Percentiles rank a stretch among this genome's conserved stretches.
Conservation (phyloP, 1,140 invertebrate genomes). For the Caerostris darwini region DNA sequence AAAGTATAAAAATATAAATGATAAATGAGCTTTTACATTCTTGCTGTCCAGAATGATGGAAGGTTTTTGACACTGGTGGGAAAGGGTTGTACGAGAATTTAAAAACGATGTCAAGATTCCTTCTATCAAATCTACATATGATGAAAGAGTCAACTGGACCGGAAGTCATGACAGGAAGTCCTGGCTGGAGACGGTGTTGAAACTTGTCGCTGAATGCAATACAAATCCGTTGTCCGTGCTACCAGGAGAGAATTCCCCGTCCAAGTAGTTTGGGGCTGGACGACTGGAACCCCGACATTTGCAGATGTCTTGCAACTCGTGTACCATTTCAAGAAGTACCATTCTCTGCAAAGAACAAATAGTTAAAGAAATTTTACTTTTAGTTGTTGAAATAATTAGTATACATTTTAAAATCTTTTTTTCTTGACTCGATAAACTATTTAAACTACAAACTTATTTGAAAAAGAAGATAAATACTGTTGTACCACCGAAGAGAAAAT, state of each 20-base stretch:
- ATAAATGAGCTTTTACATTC: slow-evolving; percentile 26
- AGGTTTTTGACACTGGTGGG: slow-evolving; percentile 41
- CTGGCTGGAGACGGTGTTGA: slow-evolving; percentile 74
- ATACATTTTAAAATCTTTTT: too few species aligned
- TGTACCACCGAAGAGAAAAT: too few species aligned
- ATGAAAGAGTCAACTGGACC: slow-evolving; percentile 28
- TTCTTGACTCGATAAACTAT: too few species aligned
- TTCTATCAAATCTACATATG: slow-evolving; percentile 18
- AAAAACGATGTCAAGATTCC: neutral
- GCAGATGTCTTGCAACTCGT: slow-evolving; percentile 73
- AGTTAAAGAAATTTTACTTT: neutral
- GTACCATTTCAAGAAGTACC: slow-evolving; percentile 63
- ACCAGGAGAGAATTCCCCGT: slow-evolving; percentile 68
- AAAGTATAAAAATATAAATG: slow-evolving; percentile 69
- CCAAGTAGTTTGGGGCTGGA: slow-evolving; percentile 73
- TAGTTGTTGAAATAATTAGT: neutral
- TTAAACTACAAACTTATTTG: too few species aligned
- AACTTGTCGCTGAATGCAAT: slow-evolving; percentile 66
- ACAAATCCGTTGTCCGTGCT: slow-evolving; percentile 74
- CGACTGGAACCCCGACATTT: slow-evolving; percentile 76
- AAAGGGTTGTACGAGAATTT: slow-evolving; percentile 19
- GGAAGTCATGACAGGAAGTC: slow-evolving; percentile 74
- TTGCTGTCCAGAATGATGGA: slow-evolving; percentile 22
- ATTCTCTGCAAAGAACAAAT: slow-evolving; percentile 50
- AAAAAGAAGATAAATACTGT: too few species aligned